phyloP scores from a whole-genome alignment of 2,113 vertebrate species.

The Candoia aspera region DNA sequence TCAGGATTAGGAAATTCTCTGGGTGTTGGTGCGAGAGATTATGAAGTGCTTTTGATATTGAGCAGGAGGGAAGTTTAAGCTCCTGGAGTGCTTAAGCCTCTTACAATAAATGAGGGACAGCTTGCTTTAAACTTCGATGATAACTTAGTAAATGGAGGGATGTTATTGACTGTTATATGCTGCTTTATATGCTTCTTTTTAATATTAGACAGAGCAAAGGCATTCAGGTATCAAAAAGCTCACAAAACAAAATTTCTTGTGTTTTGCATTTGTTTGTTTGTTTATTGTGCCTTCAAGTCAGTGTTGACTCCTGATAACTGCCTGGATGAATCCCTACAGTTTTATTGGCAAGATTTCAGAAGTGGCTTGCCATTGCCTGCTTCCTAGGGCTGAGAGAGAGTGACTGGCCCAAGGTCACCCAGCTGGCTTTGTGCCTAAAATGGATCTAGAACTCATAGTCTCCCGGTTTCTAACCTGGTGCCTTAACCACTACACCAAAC shows the following conservation, averaged over 20 bases:
- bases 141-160: slow-evolving; percentile 23
- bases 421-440: not conserved
- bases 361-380: not conserved
- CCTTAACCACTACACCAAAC: not conserved
- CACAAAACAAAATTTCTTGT: not conserved
- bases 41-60: slow-evolving; percentile 4
- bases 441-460: not conserved
- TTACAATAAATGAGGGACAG: slow-evolving; percentile 32
- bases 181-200: not conserved
- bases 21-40: slow-evolving; percentile 14
- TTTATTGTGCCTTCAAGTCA: not conserved
- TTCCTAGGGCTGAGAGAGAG: not conserved
- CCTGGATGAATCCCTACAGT: not conserved
- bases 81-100: slow-evolving; percentile 27
- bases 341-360: not conserved
- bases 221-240: not conserved
- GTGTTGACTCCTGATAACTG: not conserved
- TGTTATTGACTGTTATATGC: slow-evolving; percentile 12
- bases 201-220: slow-evolving; percentile 14
- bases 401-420: not conserved
- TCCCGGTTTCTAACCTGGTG: not conserved
- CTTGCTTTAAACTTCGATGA: slow-evolving; percentile 18
- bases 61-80: slow-evolving; percentile 19
- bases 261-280: not conserved
- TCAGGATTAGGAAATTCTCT: slow-evolving; percentile 29